Evolutionary conservation across 2,888 invertebrate species (phyloP), one percentile per base, ranked within the genome.

Genomic region (Cybosia mesomella): DNA sequence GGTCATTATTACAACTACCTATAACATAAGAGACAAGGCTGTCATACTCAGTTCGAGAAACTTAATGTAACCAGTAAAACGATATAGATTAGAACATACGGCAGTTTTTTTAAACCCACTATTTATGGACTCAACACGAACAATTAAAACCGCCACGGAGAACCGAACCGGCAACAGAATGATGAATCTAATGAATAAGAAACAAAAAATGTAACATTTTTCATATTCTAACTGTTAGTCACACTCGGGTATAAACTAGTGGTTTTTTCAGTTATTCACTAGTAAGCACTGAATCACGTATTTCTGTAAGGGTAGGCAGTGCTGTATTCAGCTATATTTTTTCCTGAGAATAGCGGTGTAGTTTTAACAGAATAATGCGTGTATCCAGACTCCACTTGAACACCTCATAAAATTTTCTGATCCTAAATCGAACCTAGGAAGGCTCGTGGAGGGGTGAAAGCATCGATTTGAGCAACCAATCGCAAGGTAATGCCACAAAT

Each of bases 101-200:
- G 60, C 60, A 60, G 58, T 62, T 67, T 62, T n/a, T 58, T 57
- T 7, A 7, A 36, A 22, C 32, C 7, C 21, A 15, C 61, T 43
- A 62, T 67, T 62, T 67, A 67, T 62, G 49, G 67, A 34, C 21
- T 63, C 39, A 7, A 54, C 59, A 22, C 57, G 36, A 66, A 49
- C 58, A 67, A 67, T 67, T 67, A 67, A 53, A 67, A 39, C 34
- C 28, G 58, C 54, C 67, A 67, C 59, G 63, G 62, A 58, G 49
- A 58, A 24, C 60, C 61, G 58, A 34, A 53, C 22, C 62, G 58
- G 57, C 59, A 53, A 49, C 36, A 49, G 53, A 58, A 15, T 34
- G 21, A 53, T 34, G 43, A 32, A 58, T 58, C 49, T 59, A 59
- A 59, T 55, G 59, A 60, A 59, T 32, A 58, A 58, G 39, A 24